Conservation (phyloP, 2,113 vertebrate species). For the Hepsetus odoe region DNA sequence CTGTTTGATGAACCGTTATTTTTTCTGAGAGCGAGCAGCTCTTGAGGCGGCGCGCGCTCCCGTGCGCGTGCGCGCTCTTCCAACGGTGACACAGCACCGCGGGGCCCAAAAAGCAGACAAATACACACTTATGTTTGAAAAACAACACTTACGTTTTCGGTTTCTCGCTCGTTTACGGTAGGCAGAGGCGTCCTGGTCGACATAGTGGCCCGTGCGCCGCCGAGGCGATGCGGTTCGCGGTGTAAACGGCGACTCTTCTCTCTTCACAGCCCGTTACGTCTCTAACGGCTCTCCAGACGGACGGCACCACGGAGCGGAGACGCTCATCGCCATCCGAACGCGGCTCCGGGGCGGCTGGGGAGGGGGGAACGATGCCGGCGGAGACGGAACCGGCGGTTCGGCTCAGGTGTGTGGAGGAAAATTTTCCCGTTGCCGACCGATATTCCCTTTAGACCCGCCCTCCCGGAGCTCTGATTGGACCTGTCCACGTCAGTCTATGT, state of each 20-base stretch:
- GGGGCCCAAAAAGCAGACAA: too few relatives aligned
- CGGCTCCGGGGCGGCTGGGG: too few relatives aligned
- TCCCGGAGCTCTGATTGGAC: background rate
- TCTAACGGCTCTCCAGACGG: slow-evolving; percentile 54
- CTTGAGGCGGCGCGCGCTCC: background rate
- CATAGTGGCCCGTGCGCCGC: slow-evolving; percentile 82
- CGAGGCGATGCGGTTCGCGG: slow-evolving; percentile 64
- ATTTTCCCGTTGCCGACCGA: background rate
- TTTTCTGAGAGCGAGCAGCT: background rate
- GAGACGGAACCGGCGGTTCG: background rate
- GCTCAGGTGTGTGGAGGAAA: background rate
- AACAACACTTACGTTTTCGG: slow-evolving; percentile 84
- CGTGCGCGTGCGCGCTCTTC: background rate
- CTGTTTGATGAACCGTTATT: background rate
- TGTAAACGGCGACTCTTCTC: slow-evolving; percentile 15
- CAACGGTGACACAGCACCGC: slow-evolving; percentile 30
- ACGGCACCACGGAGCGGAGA: background rate
- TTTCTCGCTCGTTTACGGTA: slow-evolving; percentile 92
- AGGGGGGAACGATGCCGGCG: too few relatives aligned
- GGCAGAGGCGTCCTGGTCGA: slow-evolving; percentile 94
- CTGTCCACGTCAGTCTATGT: background rate
- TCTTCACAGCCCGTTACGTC: slow-evolving; percentile 69
- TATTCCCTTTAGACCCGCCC: background rate
- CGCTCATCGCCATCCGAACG: background rate
- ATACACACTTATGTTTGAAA: background rate